These are phyloP conservation scores for Urocyon cinereoargenteus DNA, from an alignment of 2,797 vertebrate genomes.

Conservation along the genomic window DNA sequence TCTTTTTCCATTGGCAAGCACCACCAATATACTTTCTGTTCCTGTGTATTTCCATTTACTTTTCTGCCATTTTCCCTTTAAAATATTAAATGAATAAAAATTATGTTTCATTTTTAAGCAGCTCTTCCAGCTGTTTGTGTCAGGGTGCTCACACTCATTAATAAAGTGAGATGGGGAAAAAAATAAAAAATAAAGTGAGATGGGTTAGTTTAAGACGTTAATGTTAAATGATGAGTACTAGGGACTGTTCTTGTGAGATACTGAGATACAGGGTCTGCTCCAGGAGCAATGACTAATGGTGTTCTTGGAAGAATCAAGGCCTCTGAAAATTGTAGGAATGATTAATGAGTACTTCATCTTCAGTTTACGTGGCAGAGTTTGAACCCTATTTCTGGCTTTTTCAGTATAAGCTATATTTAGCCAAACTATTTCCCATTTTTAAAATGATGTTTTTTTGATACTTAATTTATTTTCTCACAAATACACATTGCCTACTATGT, in stretches of 20 bases:
- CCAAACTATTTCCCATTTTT: background rate
- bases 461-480: slow-evolving; percentile 36
- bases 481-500: background rate
- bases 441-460: background rate
- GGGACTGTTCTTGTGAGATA: background rate
- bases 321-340: slow-evolving; percentile 49
- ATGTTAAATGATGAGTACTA: background rate
- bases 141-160: background rate
- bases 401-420: slow-evolving; percentile 56
- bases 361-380: slow-evolving; percentile 29
- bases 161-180: background rate
- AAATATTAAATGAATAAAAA: slow-evolving; percentile 45
- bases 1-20: background rate
- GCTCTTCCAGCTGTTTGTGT: background rate
- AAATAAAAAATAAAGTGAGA: background rate
- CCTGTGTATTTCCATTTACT: background rate
- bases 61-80: background rate
- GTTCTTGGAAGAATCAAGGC: background rate
- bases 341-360: slow-evolving; percentile 62
- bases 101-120: background rate
- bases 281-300: slow-evolving; percentile 7
- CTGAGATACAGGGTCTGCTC: background rate
- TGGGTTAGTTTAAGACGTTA: background rate
- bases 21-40: background rate
- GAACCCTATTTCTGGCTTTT: slow-evolving; percentile 20